These are phyloP conservation scores for Danio aesculapii DNA, from an alignment of 2,797 vertebrate genomes.

Conservation along the genomic window DNA sequence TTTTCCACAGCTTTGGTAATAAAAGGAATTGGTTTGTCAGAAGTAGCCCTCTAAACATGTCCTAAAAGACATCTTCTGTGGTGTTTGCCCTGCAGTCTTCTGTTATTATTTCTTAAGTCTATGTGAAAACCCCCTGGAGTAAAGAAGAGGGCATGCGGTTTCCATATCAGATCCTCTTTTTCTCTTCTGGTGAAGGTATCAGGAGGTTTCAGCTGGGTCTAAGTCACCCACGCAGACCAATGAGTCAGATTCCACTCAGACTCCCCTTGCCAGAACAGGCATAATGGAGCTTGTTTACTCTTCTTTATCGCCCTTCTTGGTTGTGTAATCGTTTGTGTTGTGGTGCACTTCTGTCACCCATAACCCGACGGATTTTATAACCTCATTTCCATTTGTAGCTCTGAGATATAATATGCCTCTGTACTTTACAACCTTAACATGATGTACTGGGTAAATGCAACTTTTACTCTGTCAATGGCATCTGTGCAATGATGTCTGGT, in stretches of 20 bases:
- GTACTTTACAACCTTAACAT: neutral
- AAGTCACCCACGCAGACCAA: conserved; percentile 42
- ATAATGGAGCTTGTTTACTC: conserved; percentile 35
- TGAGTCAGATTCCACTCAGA: conserved; percentile 48
- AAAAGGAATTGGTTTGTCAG: neutral
- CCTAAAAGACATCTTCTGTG: conserved; percentile 26
- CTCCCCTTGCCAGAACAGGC: conserved; percentile 12
- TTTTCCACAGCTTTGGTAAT: conserved; percentile 14
- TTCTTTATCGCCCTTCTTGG: conserved; percentile 12
- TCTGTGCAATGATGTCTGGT: neutral
- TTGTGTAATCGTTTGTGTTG: conserved; percentile 21
- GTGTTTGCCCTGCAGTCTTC: conserved; percentile 27
- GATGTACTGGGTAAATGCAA: neutral
- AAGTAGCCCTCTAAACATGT: conserved; percentile 12
- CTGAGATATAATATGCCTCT: neutral
- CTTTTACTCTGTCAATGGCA: neutral
- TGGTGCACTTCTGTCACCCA: neutral
- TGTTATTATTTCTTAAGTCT: conserved; percentile 29
- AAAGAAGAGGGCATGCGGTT: conserved; percentile 40
- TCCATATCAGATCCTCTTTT: conserved; percentile 32
- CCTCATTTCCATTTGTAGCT: conserved; percentile 25
- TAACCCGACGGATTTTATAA: conserved; percentile 8
- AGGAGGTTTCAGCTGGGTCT: conserved; percentile 38
- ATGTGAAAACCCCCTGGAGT: conserved; percentile 27
- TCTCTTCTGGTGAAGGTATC: conserved; percentile 34